Base-by-base conservation (phyloP, 1,140 invertebrate genomes). In the Dendroctonus ponderosae region DNA sequence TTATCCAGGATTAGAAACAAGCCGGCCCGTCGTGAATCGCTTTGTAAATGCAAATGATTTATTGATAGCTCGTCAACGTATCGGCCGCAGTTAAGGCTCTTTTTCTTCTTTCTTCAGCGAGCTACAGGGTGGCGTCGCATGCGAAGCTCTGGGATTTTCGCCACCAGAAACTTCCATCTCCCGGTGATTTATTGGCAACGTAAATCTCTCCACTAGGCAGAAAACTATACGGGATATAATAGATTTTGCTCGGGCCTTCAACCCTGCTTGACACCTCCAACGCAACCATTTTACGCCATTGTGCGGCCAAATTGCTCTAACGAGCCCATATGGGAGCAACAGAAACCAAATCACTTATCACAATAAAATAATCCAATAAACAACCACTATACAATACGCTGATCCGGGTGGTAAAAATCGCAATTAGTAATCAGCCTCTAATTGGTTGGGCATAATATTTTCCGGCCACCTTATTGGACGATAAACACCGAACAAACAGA, bases 1-100 rank as follows among this genome's bases (percentile, higher is more conserved):
- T 64, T 64, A 64, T 56, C 52, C 26, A 44, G 53, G 56, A 64
- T 64, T 64, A 57, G 62, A 64, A 40, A 64, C 62, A 64, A 51
- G 52, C 52, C n/a, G 39, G 62, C 62, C 62, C 52, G 62, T 64
- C 42, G 62, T 26, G 62, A 64, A 64, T 64, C 62, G 52, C 52
- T 44, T 48, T 64, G 62, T 64, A 64, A 46, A 64, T 64, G 62
- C 62, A 64, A 64, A 64, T 64, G 62, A 64, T 64, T 64, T 64
- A 64, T 64, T 56, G 62, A 64, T 64, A 54, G 61, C 12, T 62
- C 50, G 12, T 52, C 50, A 53, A 62, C 38, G 61, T 7, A 46
- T 59, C 1, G 26, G 26, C 3, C 26, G 26, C 26, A 26, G 26
- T 26, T 3, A 1, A 26, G 3, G 26, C 26, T 26, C 26, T 26